Base-by-base conservation (phyloP, 2,797 vertebrate genomes). In the Microtus obscurus region DNA sequence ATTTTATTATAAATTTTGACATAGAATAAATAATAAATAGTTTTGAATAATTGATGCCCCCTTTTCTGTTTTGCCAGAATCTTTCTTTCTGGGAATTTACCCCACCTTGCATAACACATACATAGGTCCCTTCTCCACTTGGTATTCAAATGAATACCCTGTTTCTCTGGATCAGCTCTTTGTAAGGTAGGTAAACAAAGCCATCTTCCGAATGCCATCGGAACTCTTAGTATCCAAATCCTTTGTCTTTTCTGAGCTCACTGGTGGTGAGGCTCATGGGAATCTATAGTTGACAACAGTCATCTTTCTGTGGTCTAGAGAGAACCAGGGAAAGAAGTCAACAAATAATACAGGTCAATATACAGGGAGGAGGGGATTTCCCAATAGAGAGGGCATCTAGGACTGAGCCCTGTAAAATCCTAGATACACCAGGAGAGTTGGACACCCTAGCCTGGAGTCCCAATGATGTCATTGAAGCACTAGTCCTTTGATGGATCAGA, bases 311-410 rank as follows among this genome's bases (percentile, higher is more conserved):
- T 59, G 2, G 9, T 6, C 19, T 40, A 3, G 31, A 67, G 25
- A 67, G 29, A 92, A 29, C 43, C 71, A 69, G 90, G 31, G 93
- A 82, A 81, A 76, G 81, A 91, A 87, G 43, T 9, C 43, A 96
- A 43, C 29, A 67, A 74, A 21, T 27, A 56, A 87, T 37, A 61
- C 16, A 56, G 74, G 45, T 1, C 43, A n/a, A 78, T 40, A 14
- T 87, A 85, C 25, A 92, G n/a, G 27, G 67, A n/a, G 59, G 13
- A 89, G 43, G 65, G 29, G 11, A n/a, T 87, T 91, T 93, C 43
- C 51, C 43, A 73, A 83, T 51, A 71, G 7, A 34, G n/a, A 1
- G 17, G 37, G 37, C 74, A 87, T 93, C 87, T 67, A 76, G 9
- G 56, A 27, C 65, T 69, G 65, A 95, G 63, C 21, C 10, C 40